phyloP scores from a whole-genome alignment of 2,797 vertebrate species.

The Bovichtus diacanthus region DNA sequence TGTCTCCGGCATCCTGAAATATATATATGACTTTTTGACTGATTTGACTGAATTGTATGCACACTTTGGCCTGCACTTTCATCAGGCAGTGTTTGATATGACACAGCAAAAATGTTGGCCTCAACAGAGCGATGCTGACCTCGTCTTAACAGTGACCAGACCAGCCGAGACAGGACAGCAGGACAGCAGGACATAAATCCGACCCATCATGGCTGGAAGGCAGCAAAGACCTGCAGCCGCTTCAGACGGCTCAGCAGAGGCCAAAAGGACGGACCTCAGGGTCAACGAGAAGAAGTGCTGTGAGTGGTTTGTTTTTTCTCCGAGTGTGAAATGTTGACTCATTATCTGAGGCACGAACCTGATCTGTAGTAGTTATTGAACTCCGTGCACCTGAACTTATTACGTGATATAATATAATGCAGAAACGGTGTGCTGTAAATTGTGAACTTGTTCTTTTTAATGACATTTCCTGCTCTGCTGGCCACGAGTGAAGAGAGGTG shows the following conservation, averaged over 20 bases:
- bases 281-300: constrained; percentile 82
- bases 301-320: constrained; percentile 63
- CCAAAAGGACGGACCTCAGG: constrained; percentile 64
- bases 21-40: not conserved
- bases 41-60: not conserved
- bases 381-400: not conserved
- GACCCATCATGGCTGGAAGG: constrained; percentile 63
- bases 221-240: constrained; percentile 47
- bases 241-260: constrained; percentile 47
- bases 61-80: not conserved
- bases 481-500: not conserved
- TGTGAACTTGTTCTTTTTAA: not conserved
- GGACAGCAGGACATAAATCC: constrained; percentile 11
- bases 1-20: not conserved
- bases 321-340: constrained; percentile 9
- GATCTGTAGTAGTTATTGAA: not conserved
- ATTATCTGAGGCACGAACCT: constrained; percentile 4
- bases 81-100: not conserved
- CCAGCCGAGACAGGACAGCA: constrained; percentile 22
- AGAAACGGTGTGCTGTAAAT: not conserved
- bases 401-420: constrained; percentile 16
- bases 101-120: not conserved
- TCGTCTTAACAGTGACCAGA: constrained; percentile 33
- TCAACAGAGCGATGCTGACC: constrained; percentile 51
- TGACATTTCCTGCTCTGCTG: not conserved